Evolutionary conservation across 2,797 vertebrate genomes (phyloP).

Genomic region (Hemibagrus guttatus): DNA sequence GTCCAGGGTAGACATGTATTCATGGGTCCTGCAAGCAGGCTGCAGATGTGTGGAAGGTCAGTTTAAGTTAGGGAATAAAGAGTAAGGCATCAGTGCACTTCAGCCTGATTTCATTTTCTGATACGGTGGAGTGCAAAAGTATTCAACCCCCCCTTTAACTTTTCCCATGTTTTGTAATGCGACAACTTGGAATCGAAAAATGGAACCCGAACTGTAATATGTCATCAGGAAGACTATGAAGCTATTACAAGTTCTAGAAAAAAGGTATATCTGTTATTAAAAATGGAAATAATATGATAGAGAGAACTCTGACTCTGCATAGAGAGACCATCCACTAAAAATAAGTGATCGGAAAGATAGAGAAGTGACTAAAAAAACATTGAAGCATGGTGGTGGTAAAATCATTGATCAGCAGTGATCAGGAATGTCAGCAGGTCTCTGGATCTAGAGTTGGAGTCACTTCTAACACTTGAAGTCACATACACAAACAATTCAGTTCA

Average conservation of each 20-base stretch:
- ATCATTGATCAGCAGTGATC: not conserved
- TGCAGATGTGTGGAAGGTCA: conserved; percentile 96
- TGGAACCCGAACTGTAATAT: not conserved
- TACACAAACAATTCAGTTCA: not conserved
- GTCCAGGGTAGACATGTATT: conserved; percentile 96
- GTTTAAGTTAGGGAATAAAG: conserved; percentile 21
- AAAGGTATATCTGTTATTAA: not conserved
- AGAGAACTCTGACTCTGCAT: not conserved
- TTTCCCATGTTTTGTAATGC: not conserved
- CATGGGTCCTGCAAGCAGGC: conserved; percentile 94
- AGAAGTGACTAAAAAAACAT: not conserved
- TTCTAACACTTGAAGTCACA: not conserved
- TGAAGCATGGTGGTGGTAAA: no score
- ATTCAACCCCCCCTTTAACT: not conserved
- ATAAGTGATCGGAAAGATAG: not conserved
- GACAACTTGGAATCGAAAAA: not conserved
- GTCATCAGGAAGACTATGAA: not conserved
- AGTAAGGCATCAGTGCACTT: not conserved
- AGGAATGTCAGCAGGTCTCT: not conserved
- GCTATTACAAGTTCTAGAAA: not conserved
- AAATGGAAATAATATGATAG: not conserved
- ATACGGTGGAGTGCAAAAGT: not conserved
- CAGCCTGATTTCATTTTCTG: not conserved
- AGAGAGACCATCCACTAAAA: not conserved
- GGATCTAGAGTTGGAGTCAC: not conserved